Conservation (phyloP, 2,888 invertebrate species). For the Andrena bucephala region DNA sequence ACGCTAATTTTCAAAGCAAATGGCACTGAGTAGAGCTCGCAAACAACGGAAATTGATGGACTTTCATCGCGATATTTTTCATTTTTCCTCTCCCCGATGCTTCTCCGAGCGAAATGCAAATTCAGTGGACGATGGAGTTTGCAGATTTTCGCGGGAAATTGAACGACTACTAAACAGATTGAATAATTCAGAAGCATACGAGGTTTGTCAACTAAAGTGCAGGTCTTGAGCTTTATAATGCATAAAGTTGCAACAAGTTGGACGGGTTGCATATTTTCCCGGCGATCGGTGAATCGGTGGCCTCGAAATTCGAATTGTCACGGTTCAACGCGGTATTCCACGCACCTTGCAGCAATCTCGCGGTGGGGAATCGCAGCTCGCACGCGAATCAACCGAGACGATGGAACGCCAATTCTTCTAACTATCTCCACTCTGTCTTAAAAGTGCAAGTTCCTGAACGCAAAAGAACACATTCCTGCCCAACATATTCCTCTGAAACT, state of each 20-base stretch:
- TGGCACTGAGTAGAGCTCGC: slow-evolving; percentile 19
- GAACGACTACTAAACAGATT: neutral
- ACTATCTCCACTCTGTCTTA: neutral
- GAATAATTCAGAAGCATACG: slow-evolving; percentile 34
- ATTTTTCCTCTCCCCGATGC: neutral
- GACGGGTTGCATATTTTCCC: neutral
- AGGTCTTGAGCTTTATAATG: neutral
- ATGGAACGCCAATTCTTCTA: neutral
- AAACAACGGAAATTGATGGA: neutral
- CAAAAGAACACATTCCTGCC: too few relatives aligned
- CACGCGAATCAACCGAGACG: neutral
- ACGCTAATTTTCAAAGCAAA: slow-evolving; percentile 9
- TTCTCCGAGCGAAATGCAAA: slow-evolving; percentile 10
- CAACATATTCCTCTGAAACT: too few relatives aligned
- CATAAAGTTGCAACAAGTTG: neutral
- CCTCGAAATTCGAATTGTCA: neutral
- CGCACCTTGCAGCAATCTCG: neutral
- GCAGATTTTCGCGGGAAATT: slow-evolving; percentile 10
- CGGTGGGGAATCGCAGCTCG: neutral
- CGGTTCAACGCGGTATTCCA: neutral
- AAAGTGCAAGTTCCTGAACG: neutral
- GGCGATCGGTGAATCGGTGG: neutral
- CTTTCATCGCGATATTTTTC: neutral
- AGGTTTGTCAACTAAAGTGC: neutral
- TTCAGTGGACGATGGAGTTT: slow-evolving; percentile 15